phyloP scores from a whole-genome alignment of 2,888 invertebrate species.

The Nymphalis urticae region DNA sequence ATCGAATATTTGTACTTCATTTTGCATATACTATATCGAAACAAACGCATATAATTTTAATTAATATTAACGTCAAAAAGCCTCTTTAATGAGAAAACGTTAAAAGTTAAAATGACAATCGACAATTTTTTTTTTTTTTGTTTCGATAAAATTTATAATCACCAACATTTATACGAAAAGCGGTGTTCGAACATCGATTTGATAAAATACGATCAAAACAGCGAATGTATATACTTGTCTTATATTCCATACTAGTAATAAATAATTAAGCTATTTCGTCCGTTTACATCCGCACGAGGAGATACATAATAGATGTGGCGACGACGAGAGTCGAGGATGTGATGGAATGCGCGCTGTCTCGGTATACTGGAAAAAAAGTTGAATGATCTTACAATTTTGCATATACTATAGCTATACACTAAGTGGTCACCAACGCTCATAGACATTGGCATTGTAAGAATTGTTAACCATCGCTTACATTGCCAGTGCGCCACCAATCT shows the following conservation, averaged over 20 bases:
- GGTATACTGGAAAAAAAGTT: conserved; percentile 58
- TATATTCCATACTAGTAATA: conserved; percentile 59
- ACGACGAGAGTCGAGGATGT: conserved; percentile 52
- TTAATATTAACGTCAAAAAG: conserved; percentile 18
- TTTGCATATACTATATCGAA: conserved; percentile 12
- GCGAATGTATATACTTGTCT: conserved; percentile 26
- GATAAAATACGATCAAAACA: conserved; percentile 2
- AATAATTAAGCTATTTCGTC: conserved; percentile 58
- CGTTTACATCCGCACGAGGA: conserved; percentile 70
- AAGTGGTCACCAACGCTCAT: too few species aligned
- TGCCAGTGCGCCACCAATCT: too few species aligned
- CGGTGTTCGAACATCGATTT: conserved; percentile 29
- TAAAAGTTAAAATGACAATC: conserved; percentile 8
- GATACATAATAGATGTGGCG: conserved; percentile 60
- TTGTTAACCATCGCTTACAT: too few species aligned
- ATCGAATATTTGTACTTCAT: conserved; percentile 27
- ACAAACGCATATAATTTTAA: conserved; percentile 9
- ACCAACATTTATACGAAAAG: conserved; percentile 37
- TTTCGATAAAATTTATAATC: conserved; percentile 13
- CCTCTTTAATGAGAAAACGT: conserved; percentile 16
- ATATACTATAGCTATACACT: too few species aligned
- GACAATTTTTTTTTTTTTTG: conserved; percentile 18
- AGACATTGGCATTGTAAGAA: too few species aligned
- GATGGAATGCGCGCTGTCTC: conserved; percentile 51
- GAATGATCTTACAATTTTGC: neutral